Base-by-base conservation (phyloP, 2,113 vertebrate genomes). In the Clarias macrocephalus region DNA sequence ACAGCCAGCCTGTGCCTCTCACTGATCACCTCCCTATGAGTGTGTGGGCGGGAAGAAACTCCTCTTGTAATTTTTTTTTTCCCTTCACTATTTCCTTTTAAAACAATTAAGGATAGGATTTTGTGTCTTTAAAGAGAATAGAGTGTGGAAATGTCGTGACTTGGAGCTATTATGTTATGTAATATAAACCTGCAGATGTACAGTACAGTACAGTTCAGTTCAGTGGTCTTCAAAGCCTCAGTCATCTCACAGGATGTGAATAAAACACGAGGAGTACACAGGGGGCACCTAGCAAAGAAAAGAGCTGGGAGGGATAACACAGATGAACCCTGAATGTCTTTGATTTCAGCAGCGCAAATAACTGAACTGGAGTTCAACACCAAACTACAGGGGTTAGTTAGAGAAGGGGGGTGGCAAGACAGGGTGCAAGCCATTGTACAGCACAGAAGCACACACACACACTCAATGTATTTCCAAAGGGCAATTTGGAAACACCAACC, bases 261-360 rank as follows among this genome's bases (percentile, higher is more conserved):
- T 95, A 94, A 95, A 94, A 95, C 94, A 95, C 95, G 90, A 95
- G 91, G 88, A 28, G 68, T 90, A 93, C 91, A 92, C 84, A 77
- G 80, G 82, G 89, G 86, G 88, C 81, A 54, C 88, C 86, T 92
- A 83, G 81, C 79, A 90, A 86, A 92, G 87, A 90, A 88, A 48
- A 89, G 87, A 87, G 84, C 89, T 90, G 83, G 87, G 88, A 88
- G 86, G 92, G 87, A 90, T 88, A 91, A 83, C 91, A 89, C 85
- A 89, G 91, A 94, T 89, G 90, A 94, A 91, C 82, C 85, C 83
- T 86, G 89, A 92, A 92, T 79, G 84, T 84, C 89, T 94, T 93
- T 94, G 92, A 95, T 93, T 93, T 91, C 85, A 92, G 82, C 90
- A 88, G 90, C 81, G 86, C 89, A 84, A 82, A 88, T 86, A 89